Evolutionary conservation across 2,113 vertebrate genomes (phyloP).

Genomic region (Mesoclemmys tuberculata): DNA sequence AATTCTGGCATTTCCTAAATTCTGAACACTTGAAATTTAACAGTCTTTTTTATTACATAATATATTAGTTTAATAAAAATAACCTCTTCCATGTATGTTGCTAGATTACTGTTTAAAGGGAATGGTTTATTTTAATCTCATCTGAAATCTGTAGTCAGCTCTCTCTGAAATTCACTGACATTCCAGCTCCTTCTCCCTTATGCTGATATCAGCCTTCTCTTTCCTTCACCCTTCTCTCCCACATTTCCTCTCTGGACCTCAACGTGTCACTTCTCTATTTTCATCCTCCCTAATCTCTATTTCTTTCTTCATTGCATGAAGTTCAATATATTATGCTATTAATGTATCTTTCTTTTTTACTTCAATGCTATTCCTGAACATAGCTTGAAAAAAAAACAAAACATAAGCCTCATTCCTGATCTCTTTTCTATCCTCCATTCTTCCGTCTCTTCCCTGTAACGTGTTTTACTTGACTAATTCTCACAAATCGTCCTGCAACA

Average conservation of each 20-base stretch:
- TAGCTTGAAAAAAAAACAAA: background rate
- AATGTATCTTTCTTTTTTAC: background rate
- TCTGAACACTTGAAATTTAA: background rate
- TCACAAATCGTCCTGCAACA: background rate
- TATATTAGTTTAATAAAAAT: background rate
- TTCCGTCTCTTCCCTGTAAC: background rate
- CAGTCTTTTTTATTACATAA: background rate
- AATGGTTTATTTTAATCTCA: background rate
- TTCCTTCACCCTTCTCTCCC: background rate
- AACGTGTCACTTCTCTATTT: background rate
- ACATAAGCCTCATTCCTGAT: rapidly evolving
- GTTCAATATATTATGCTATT: rapidly evolving
- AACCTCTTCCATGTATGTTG: background rate
- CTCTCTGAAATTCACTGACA: background rate
- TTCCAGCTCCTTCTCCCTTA: background rate
- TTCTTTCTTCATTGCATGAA: background rate
- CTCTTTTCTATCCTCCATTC: rapidly evolving
- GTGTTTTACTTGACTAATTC: background rate
- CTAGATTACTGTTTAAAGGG: background rate
- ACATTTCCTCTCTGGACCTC: background rate
- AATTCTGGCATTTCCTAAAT: background rate
- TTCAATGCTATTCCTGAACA: background rate
- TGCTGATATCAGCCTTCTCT: background rate
- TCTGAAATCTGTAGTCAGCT: background rate
- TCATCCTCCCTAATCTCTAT: background rate